These are phyloP conservation scores for Acropternis orthonyx DNA, from an alignment of 2,797 vertebrate genomes.

Conservation along the genomic window DNA sequence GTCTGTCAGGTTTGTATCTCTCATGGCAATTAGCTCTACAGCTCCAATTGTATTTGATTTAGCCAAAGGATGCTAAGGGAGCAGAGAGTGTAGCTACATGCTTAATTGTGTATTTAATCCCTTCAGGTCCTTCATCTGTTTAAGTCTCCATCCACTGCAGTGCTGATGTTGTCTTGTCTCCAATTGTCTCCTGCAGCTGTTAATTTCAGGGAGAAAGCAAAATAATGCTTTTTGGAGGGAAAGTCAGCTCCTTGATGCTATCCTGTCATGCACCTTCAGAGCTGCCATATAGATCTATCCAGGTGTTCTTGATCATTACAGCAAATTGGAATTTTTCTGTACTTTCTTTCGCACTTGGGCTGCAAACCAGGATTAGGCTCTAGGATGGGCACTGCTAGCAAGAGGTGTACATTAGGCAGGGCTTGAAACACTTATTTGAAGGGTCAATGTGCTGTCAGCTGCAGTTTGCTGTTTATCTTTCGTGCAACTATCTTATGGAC, in stretches of 20 bases:
- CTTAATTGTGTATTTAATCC: neutral
- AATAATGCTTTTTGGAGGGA: neutral
- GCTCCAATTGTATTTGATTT: neutral
- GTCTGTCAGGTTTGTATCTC: neutral
- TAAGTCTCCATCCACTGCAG: neutral
- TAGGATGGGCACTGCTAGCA: neutral
- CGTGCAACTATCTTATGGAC: neutral
- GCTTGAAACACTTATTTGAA: neutral
- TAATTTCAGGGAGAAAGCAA: neutral
- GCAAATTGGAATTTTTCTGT: neutral
- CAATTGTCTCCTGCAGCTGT: neutral
- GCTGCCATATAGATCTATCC: neutral
- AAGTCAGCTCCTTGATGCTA: neutral
- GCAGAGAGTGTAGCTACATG: fast-evolving
- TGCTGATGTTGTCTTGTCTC: neutral
- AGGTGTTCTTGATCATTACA: neutral
- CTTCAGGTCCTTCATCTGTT: neutral
- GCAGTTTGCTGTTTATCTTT: neutral
- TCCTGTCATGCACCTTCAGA: neutral
- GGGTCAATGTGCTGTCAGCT: neutral
- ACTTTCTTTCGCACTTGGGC: neutral
- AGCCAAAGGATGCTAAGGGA: neutral
- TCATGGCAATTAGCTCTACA: neutral
- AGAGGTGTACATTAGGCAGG: neutral
- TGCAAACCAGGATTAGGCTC: neutral